Evolutionary conservation across 2,797 vertebrate genomes (phyloP), one percentile per base, ranked within the genome.

Genomic region (Spinibarbus caldwelli): DNA sequence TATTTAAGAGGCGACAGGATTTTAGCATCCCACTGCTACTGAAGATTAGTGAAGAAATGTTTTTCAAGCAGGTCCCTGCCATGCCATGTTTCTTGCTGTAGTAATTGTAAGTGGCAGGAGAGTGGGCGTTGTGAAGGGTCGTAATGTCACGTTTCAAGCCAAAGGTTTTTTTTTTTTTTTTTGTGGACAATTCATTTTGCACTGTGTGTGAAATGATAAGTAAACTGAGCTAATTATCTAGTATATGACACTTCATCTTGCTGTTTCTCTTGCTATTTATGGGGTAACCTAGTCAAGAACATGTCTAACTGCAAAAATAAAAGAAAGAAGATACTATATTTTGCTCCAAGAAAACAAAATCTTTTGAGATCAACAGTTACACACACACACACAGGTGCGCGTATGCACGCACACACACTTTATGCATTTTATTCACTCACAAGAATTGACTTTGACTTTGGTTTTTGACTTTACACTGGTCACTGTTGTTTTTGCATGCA

Each of bases 1-100:
- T 83, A 67, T 92, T 92, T 90, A 91, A 88, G 77, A 88, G 82
- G 87, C 36, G 82, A 83, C 45, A 54, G 80, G 86, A 85, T 80
- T 54, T 91, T 72, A 87, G 85, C 67, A 34, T 31, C 57, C 54
- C 62, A 34, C 68, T 85, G 75, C 54, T 66, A 49, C 54, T 38
- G 76, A 83, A 73, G 31, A 78, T 81, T 80, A 72, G 68, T 2
- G 19, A 71, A 59, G 71, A 76, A 72, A 26, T 52, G 23, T 41
- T 29, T 66, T 62, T 49, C 52, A 38, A 26, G 38, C 7, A 47
- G 41, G 21, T 19, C 10, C 43, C 6, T 64, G 21, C 29, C 6
- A 19, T 47, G 14, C 29, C 29, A 8, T 34, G 57, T 23, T 49
- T 41, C 12, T 47, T 43, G 19, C 15, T 41, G 11, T 29, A 66